Evolutionary conservation across 2,113 vertebrate genomes (phyloP).

Genomic region (Corythaeola cristata): DNA sequence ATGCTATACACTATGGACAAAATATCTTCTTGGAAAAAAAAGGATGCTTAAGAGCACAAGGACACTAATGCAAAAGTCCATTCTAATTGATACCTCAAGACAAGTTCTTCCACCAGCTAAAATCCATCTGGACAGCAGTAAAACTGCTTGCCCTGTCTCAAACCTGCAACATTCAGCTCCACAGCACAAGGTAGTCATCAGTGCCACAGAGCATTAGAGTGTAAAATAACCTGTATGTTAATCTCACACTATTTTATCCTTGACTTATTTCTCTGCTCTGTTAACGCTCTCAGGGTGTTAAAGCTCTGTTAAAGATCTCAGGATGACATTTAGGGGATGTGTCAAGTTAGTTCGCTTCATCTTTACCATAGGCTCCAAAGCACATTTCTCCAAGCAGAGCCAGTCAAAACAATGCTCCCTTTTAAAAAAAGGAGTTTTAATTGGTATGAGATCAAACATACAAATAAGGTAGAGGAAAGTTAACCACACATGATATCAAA

Average conservation of each 20-base stretch:
- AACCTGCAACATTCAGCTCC: background rate
- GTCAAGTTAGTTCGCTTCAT: background rate
- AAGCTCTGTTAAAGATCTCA: background rate
- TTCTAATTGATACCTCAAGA: background rate
- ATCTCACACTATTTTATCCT: constrained; percentile 6
- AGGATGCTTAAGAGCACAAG: background rate
- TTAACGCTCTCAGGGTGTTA: background rate
- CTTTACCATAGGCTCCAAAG: background rate
- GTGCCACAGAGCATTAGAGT: background rate
- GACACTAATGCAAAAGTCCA: background rate
- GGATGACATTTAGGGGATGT: background rate
- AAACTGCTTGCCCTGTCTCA: background rate
- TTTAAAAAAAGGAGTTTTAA: background rate
- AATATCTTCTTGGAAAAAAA: background rate
- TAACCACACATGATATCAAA: background rate
- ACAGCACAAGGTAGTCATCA: background rate
- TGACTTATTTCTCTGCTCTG: constrained; percentile 7
- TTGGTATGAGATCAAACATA: background rate
- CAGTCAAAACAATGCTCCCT: background rate
- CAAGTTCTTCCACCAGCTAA: background rate
- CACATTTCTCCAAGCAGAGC: background rate
- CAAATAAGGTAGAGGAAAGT: background rate
- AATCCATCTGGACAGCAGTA: background rate
- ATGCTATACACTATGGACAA: background rate
- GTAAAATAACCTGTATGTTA: constrained; percentile 19